Base-by-base conservation (phyloP, 2,888 invertebrate genomes). In the Rhaphigaster nebulosa region DNA sequence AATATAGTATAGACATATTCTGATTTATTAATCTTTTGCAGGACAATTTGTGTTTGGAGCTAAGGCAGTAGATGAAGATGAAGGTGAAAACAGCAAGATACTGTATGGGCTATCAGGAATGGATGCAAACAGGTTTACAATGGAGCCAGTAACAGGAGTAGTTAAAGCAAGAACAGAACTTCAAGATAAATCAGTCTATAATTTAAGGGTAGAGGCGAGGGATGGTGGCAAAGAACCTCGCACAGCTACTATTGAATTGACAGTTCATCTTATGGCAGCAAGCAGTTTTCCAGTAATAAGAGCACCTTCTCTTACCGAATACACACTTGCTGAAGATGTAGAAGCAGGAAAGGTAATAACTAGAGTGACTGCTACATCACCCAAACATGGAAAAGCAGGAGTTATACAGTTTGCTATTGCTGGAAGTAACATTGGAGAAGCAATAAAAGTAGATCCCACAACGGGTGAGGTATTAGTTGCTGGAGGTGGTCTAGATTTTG, bases 371-470 rank as follows among this genome's bases (percentile, higher is more conserved):
- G 98, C 98, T 0, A 95, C 95, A 10, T 97, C 98, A 0, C 97
- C 98, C 0, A 98, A 98, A 93, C 95, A 95, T 92, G 97, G 97
- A 0, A 94, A 96, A 0, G 94, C 95, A 12, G 96, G 96, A 20
- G 95, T 95, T 92, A 94, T 98, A 91, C 95, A 96, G 91, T 99
- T 97, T 93, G 96, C 96, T 52, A 97, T 99, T 92, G 98, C 98
- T 20, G 99, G 98, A n/a, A 99, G 99, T 10, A 99, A 98, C 93
- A 95, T 97, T 6, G 98, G 97, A 0, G 97, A 97, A 93, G 97
- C 98, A n/a, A 95, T 98, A 80, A 95, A 95, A 93, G 96, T 98
- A 91, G 97, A 98, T 93, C 94, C 96, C 52, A 95, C 95, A 90
- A 96, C 96, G 56, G 98, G 98, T 0, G 97, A 97, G 94, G 95